A percentile compares a stretch with the other conserved stretches of the same genome.
Conservation (phyloP, 2,797 vertebrate genomes). For the Nannoperca obscura region DNA sequence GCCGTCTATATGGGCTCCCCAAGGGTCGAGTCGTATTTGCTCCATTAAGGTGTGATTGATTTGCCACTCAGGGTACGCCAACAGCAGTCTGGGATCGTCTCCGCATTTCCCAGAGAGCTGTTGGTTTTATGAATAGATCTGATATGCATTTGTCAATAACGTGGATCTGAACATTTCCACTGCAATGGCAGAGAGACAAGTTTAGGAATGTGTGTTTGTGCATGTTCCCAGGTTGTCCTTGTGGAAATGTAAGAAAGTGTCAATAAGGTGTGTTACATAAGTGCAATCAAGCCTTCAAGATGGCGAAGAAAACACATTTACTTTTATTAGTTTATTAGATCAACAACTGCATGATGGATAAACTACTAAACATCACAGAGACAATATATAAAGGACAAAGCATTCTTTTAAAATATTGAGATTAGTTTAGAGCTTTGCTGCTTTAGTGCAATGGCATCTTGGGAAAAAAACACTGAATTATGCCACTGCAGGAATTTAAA, state of each 20-base stretch:
- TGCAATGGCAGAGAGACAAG: constrained; percentile 30
- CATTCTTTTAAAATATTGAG: neutral
- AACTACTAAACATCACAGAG: neutral
- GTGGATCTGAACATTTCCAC: constrained; percentile 62
- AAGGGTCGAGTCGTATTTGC: constrained; percentile 76
- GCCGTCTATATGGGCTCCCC: constrained; percentile 56
- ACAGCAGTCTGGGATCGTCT: constrained; percentile 51
- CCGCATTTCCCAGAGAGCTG: constrained; percentile 53
- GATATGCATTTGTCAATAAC: constrained; percentile 77
- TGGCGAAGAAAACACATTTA: neutral
- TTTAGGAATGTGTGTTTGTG: constrained; percentile 27
- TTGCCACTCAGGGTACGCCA: constrained; percentile 59
- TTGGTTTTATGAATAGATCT: constrained; percentile 77
- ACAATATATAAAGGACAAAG: neutral
- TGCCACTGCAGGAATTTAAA: neutral
- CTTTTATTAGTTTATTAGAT: neutral
- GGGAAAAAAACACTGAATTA: constrained; percentile 2
- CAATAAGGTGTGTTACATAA: neutral
- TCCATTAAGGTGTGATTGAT: constrained; percentile 82
- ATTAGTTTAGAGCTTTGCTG: constrained; percentile 3
- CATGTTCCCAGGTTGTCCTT: neutral
- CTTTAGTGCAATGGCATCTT: constrained; percentile 6
- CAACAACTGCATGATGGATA: neutral
- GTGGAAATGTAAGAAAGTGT: neutral
- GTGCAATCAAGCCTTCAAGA: neutral